Evolutionary conservation across 2,113 vertebrate species (phyloP).

Genomic region (Gavia stellata): DNA sequence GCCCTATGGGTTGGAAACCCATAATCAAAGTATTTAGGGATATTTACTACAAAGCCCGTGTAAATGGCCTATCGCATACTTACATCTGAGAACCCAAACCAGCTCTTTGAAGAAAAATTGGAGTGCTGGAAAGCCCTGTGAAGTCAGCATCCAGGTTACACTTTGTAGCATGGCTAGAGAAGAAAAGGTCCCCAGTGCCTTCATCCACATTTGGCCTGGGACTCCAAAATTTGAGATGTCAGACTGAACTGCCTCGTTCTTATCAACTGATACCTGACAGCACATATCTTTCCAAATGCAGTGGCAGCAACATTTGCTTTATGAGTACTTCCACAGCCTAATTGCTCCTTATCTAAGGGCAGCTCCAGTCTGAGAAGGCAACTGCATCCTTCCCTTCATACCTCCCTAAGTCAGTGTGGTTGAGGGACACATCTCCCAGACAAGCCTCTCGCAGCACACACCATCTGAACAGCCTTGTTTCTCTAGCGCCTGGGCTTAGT

Average conservation of each 20-base stretch:
- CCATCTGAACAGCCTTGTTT: background rate
- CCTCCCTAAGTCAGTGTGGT: background rate
- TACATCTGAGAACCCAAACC: background rate
- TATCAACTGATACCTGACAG: background rate
- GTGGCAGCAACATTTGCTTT: background rate
- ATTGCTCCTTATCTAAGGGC: background rate
- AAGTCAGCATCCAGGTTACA: background rate
- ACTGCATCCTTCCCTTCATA: background rate
- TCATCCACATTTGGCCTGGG: background rate
- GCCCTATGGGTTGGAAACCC: background rate
- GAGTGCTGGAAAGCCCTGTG: background rate
- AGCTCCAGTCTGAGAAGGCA: background rate
- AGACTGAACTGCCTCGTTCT: background rate
- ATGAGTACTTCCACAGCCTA: background rate
- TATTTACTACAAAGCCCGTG: background rate
- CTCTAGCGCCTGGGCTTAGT: background rate
- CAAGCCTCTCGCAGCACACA: background rate
- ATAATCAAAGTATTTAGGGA: background rate
- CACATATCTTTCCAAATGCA: background rate
- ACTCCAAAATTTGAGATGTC: background rate
- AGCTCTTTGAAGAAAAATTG: background rate
- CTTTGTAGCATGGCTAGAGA: background rate
- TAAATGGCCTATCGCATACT: background rate
- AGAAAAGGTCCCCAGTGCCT: background rate
- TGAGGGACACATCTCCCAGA: background rate